phyloP scores from a whole-genome alignment of 2,797 vertebrate genomes.

The Pangasius larnaudii region DNA sequence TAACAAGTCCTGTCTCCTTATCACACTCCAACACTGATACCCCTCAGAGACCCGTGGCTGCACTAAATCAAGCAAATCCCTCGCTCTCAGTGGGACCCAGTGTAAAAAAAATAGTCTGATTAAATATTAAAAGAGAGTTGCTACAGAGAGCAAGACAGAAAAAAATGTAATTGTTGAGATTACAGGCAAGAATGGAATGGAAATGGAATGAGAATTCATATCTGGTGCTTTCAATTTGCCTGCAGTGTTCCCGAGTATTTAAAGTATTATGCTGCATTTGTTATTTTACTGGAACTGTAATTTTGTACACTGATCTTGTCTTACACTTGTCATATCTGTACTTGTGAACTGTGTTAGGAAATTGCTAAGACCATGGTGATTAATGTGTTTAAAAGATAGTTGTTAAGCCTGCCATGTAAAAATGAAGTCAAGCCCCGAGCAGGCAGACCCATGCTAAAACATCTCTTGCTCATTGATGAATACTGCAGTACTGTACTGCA shows the following conservation, averaged over 20 bases:
- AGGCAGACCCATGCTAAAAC: not conserved
- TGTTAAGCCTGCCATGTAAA: not conserved
- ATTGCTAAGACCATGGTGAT: not conserved
- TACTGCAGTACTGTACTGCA: not conserved
- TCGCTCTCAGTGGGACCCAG: constrained; percentile 48
- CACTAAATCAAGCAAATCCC: constrained; percentile 63
- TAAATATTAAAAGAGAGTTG: constrained; percentile 40
- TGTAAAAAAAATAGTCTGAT: constrained; percentile 43
- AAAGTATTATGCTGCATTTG: not conserved
- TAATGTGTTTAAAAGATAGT: not conserved
- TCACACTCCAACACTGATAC: constrained; percentile 63
- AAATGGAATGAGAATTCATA: constrained; percentile 24
- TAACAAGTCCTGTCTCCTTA: constrained; percentile 67
- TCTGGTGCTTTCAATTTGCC: not conserved
- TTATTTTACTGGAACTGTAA: constrained; percentile 4
- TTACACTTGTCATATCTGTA: not conserved
- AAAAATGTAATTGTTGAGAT: constrained; percentile 40
- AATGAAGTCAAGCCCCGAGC: constrained; percentile 1
- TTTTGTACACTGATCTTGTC: not conserved
- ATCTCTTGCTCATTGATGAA: not conserved
- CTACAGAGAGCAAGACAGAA: constrained; percentile 2
- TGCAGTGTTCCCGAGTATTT: constrained; percentile 1
- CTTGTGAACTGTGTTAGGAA: not conserved
- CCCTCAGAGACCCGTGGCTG: constrained; percentile 42
- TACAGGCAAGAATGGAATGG: constrained; percentile 19